phyloP scores from a whole-genome alignment of 1,140 invertebrate genomes.

The Parasteatoda tepidariorum region DNA sequence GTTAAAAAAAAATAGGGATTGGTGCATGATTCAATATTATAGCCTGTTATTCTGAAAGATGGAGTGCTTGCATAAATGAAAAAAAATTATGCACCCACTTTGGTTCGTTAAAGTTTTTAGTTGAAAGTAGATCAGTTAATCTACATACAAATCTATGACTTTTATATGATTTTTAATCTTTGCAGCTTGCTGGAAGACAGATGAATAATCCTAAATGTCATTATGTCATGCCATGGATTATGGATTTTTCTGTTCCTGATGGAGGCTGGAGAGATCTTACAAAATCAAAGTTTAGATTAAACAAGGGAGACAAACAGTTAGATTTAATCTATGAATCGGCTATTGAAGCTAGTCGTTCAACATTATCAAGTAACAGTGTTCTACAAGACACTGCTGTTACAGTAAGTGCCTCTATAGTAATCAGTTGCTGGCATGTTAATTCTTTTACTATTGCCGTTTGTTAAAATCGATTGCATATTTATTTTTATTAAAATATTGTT shows the following conservation, averaged over 20 bases:
- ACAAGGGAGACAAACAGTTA: conserved; percentile 95
- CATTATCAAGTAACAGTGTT: conserved; percentile 35
- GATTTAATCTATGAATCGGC: conserved; percentile 86
- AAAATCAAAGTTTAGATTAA: conserved; percentile 94
- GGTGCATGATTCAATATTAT: too few relatives aligned
- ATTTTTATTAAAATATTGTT: not conserved
- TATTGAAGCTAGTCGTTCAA: conserved; percentile 18
- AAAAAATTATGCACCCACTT: too few relatives aligned
- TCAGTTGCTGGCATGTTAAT: not conserved
- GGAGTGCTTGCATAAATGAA: too few relatives aligned
- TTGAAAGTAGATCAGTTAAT: too few relatives aligned
- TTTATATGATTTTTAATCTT: too few relatives aligned
- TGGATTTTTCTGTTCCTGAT: conserved; percentile 86
- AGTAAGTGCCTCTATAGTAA: not conserved
- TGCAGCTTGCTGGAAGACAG: conserved; percentile 78
- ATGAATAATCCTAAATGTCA: conserved; percentile 90
- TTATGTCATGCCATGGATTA: conserved; percentile 97
- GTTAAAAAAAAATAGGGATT: too few relatives aligned
- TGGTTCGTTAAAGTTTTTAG: too few relatives aligned
- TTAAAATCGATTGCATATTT: not conserved
- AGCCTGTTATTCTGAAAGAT: too few relatives aligned
- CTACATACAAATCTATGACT: too few relatives aligned
- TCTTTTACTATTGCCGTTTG: not conserved
- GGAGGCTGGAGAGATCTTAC: conserved; percentile 92
- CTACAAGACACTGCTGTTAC: conserved; percentile 46